phyloP scores from a whole-genome alignment of 2,797 vertebrate genomes.

The Distichodus sexfasciatus region DNA sequence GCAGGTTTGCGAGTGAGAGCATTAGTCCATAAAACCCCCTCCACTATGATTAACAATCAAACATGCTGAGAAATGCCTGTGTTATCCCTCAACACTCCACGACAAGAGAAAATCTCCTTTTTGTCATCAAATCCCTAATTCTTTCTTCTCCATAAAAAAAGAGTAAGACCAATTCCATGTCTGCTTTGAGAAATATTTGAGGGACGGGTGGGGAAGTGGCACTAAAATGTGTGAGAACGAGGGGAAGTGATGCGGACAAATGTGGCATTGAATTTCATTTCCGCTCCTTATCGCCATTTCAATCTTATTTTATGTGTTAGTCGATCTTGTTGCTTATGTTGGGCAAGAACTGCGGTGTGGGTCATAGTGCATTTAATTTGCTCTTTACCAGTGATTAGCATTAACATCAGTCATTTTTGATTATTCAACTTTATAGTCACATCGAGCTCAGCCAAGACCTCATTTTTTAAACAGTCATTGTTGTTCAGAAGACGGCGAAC shows the following conservation, averaged over 20 bases:
- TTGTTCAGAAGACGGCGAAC: constrained; percentile 35
- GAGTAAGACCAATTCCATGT: constrained; percentile 82
- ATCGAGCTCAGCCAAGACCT: constrained; percentile 78
- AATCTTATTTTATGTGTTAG: constrained; percentile 99
- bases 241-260: constrained; percentile 99
- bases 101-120: constrained; percentile 84
- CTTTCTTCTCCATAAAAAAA: constrained; percentile 77
- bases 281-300: constrained; percentile 99
- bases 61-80: constrained; percentile 78
- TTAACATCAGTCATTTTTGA: constrained; percentile 83
- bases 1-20: constrained; percentile 78
- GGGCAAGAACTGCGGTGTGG: constrained; percentile 95
- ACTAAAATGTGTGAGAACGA: constrained; percentile 98
- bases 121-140: constrained; percentile 86
- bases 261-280: constrained; percentile 99
- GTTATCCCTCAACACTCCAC: constrained; percentile 80
- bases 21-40: constrained; percentile 80
- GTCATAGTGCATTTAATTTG: constrained; percentile 96
- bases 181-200: constrained; percentile 91
- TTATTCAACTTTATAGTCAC: constrained; percentile 86
- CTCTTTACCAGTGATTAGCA: constrained; percentile 92
- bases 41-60: constrained; percentile 82
- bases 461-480: constrained; percentile 81
- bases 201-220: constrained; percentile 65
- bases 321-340: constrained; percentile 97